phyloP scores from a whole-genome alignment of 2,797 vertebrate species.

The Coregonus sp. region DNA sequence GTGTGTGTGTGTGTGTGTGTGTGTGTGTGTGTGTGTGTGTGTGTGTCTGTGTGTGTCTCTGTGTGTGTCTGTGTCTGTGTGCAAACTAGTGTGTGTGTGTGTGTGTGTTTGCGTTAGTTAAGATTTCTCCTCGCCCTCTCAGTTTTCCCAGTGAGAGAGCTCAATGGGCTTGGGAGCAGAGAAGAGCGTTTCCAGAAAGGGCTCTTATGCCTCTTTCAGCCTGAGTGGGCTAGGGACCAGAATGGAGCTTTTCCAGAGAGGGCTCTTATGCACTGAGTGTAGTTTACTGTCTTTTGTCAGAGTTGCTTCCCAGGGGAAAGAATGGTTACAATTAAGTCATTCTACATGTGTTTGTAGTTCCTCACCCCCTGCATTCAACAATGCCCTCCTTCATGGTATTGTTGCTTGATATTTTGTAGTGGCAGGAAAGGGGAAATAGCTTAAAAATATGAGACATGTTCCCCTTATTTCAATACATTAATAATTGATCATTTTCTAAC shows the following conservation, averaged over 20 bases:
- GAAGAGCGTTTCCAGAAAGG: too few species aligned
- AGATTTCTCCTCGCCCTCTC: too few species aligned
- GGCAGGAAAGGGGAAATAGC: too few species aligned
- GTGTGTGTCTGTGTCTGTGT: background rate
- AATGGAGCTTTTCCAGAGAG: too few species aligned
- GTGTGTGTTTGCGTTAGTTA: background rate
- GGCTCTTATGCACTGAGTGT: background rate
- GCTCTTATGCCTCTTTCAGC: too few species aligned
- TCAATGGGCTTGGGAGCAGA: too few species aligned
- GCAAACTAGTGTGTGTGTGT: background rate
- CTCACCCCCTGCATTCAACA: background rate
- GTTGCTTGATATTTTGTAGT: background rate
- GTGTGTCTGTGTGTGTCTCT: background rate
- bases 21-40: background rate
- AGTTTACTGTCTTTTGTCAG: background rate
- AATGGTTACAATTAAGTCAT: background rate
- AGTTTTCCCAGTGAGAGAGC: too few species aligned
- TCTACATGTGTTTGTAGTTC: background rate
- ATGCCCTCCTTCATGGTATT: background rate
- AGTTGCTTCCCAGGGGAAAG: background rate
- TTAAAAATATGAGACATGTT: too few species aligned
- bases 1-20: background rate
- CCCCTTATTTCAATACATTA: too few species aligned
- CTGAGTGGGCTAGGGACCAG: too few species aligned
- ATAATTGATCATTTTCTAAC: too few species aligned